Base-by-base conservation (phyloP, 1,140 invertebrate species). In the Oryctes rhinoceros region DNA sequence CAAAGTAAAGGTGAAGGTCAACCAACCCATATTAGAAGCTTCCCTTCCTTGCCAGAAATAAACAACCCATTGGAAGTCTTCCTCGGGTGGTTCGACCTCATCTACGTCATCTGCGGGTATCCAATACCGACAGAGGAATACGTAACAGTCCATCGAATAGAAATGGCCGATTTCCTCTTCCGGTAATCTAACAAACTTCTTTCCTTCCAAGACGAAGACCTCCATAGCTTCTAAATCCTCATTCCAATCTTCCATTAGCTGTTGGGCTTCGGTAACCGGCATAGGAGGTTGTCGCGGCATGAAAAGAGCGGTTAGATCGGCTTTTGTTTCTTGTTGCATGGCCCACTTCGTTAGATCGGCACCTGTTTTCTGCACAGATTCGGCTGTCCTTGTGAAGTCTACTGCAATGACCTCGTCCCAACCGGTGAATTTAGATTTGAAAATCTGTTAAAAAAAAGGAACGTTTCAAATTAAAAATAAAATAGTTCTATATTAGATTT, bases 341-440 rank as follows among this genome's bases (percentile, higher is more conserved):
- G 96, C 96, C 96, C 96, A 98, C 88, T 96, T 95, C 4, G 94
- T 96, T 37, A 99, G 91, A 89, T 99, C 97, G 7, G 97, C 98
- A 13, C 98, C 98, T 78, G 98, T 98, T 86, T 97, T 94, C 39
- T 94, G 94, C 0, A 99, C 98, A 1, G 98, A 99, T 87, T 98
- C 97, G 0, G 98, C 97, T 1, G 98, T 99, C 82, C 98, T 92
- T 11, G 99, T 99, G 87, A 99, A 99, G 90, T 99, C 99, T 5
- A 99, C 98, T 1, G 98, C 97, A 82, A 99, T 97, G 0, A 99
- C 97, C 90, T 99, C 98, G 88, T 99, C 98, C 98, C 98, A 99
- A 10, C 96, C 97, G 74, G 92, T 89, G 88, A 99, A 99, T 88
- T 99, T 99, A 3, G 95, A 96, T 89, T 99, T 99, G 88, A 99